Evolutionary conservation across 2,797 vertebrate species (phyloP), one percentile per base, ranked within the genome.

Genomic region (Bufotes viridis): DNA sequence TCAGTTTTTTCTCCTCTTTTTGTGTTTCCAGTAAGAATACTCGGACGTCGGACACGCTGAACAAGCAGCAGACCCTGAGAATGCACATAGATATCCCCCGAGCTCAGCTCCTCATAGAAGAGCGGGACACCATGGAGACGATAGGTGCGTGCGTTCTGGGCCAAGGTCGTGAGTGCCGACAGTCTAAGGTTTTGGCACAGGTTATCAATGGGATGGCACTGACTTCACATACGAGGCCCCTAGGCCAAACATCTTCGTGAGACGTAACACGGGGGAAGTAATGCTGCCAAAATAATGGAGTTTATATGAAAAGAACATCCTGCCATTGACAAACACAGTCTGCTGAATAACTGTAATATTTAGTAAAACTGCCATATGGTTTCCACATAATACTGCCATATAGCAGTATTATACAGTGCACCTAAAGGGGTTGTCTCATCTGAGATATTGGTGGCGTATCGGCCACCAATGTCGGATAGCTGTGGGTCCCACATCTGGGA

Each of bases 81-180:
- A 99, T 99, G 98, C 98, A 99, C 94, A 99, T 99, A 72, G 98
- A 99, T 92, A 99, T 99, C 91, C 98, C 98, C 90, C 95, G 98
- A 93, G 98, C 98, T 26, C 98, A 99, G 92, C 97, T 99, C 74
- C 94, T 99, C 89, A 99, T 99, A n/a, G 98, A 99, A 92, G 98
- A 99, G 92, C 95, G 98, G 84, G 98, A 99, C 94, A 99, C 98
- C 0, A 98, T 99, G 98, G 98, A 99, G 93, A 99, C 98, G 57
- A 99, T 99, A 13, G 98, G 98, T 99, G 93, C 93, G 92, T 9
- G 20, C 5, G 1, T 29, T n/a, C 57, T 53, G 42, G 26, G 76
- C 76, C n/a, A 15, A 22, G 22, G 22, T 49, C 1, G n/a, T 29
- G 4, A 29, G 67, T 26, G 15, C 24, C 13, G 8, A 13, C n/a